A percentile compares a stretch with the other conserved stretches of the same genome.
phyloP scores from a whole-genome alignment of 35 echinoderm and acorn worm species.

The Lytechinus variegatus region DNA sequence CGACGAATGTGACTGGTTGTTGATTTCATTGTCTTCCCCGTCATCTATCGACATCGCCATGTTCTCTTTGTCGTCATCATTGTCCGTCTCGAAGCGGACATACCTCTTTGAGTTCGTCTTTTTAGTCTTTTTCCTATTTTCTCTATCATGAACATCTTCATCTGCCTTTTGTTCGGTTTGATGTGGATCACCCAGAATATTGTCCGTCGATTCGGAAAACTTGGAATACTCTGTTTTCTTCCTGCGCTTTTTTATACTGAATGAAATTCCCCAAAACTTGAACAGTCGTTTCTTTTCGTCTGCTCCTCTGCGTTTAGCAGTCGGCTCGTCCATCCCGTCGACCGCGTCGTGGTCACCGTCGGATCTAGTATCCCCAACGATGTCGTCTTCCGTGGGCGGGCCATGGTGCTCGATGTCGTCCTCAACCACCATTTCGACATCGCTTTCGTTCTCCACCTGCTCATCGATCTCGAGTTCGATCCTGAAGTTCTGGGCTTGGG shows the following conservation, averaged over 20 bases:
- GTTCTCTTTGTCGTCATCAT: constrained; percentile 39
- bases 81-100: not conserved
- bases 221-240: not conserved
- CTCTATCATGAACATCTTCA: not conserved
- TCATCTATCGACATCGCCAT: not conserved
- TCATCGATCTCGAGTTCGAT: not conserved
- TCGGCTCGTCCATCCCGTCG: not conserved
- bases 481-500: not conserved
- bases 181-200: not conserved
- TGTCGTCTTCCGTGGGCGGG: not conserved
- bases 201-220: constrained; percentile 9
- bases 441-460: not conserved
- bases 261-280: not conserved
- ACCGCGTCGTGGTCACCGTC: not conserved
- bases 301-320: not conserved
- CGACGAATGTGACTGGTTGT: not conserved
- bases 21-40: not conserved
- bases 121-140: not conserved
- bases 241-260: not conserved
- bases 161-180: not conserved
- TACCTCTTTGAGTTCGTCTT: constrained; percentile 17
- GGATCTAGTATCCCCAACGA: not conserved
- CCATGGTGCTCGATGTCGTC: not conserved
- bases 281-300: constrained; percentile 1
- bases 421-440: not conserved